A percentile compares a stretch with the other conserved stretches of the same genome.
Conservation (phyloP, 2,113 vertebrate genomes). For the Dromas ardeola region DNA sequence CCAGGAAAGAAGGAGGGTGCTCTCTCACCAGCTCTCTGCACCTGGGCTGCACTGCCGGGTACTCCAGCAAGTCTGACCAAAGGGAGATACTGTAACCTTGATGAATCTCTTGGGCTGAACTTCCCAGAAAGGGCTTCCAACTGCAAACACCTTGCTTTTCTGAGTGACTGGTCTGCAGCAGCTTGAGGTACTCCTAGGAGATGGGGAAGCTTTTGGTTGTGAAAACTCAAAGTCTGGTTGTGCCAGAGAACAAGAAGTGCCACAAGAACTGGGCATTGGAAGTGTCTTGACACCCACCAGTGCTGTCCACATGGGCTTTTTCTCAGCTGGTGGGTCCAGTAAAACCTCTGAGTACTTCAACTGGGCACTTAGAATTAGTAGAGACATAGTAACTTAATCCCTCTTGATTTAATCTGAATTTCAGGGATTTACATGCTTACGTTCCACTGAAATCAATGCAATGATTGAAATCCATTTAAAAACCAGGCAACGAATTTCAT, state of each 20-base stretch:
- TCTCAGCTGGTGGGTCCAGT: not conserved
- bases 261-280: not conserved
- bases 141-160: not conserved
- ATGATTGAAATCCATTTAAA: not conserved
- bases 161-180: not conserved
- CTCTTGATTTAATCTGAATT: not conserved
- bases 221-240: not conserved
- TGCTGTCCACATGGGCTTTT: not conserved
- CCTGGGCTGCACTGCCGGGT: not conserved
- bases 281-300: not conserved
- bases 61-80: not conserved
- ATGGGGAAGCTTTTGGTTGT: not conserved
- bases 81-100: not conserved
- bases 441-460: not conserved
- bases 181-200: not conserved
- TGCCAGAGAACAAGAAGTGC: not conserved
- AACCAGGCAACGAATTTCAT: not conserved
- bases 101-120: not conserved
- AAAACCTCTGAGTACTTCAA: not conserved
- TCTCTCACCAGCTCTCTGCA: not conserved
- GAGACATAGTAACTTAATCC: not conserved
- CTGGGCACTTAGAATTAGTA: not conserved
- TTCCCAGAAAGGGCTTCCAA: not conserved
- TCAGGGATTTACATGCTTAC: not conserved
- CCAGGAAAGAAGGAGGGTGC: not conserved